phyloP scores from a whole-genome alignment of 1,140 invertebrate species.

The Drosophila insularis region DNA sequence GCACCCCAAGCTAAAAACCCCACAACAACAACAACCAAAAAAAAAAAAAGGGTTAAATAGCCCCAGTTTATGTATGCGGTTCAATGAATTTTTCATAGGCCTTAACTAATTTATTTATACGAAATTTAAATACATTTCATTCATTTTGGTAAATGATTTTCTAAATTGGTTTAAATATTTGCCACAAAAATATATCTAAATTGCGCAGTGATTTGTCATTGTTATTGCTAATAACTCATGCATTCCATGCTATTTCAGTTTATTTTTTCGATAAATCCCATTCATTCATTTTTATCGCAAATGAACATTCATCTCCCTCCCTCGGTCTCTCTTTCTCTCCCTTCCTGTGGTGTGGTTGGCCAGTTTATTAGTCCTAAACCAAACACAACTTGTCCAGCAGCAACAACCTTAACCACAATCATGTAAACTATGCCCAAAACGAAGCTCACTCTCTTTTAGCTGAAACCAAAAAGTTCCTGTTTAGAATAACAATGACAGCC shows the following conservation, averaged over 20 bases:
- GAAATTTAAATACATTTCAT: constrained; percentile 28
- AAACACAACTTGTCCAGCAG: constrained; percentile 28
- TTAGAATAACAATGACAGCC: neutral
- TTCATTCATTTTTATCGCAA: constrained; percentile 66
- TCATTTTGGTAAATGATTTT: constrained; percentile 53
- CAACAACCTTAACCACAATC: constrained; percentile 5
- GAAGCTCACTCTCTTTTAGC: neutral
- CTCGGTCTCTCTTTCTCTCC: neutral
- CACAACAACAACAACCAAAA: neutral
- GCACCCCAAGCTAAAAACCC: neutral
- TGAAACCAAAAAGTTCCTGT: constrained; percentile 6
- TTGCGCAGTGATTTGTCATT: neutral
- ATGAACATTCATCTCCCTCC: constrained; percentile 32
- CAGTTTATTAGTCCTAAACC: constrained; percentile 60
- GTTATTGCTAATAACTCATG: constrained; percentile 32
- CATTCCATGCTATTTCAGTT: constrained; percentile 36
- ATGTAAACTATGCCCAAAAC: constrained; percentile 47
- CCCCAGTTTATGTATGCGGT: constrained; percentile 56
- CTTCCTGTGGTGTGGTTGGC: constrained; percentile 11
- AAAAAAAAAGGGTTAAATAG: constrained; percentile 67
- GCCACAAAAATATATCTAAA: neutral
- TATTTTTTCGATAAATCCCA: constrained; percentile 41
- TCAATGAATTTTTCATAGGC: constrained; percentile 51
- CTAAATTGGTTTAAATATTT: neutral
- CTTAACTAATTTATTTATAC: constrained; percentile 1